Percentiles rank a stretch among this genome's conserved stretches.
phyloP scores from a whole-genome alignment of 2,888 invertebrate species.

The Acrocera orbiculus region DNA sequence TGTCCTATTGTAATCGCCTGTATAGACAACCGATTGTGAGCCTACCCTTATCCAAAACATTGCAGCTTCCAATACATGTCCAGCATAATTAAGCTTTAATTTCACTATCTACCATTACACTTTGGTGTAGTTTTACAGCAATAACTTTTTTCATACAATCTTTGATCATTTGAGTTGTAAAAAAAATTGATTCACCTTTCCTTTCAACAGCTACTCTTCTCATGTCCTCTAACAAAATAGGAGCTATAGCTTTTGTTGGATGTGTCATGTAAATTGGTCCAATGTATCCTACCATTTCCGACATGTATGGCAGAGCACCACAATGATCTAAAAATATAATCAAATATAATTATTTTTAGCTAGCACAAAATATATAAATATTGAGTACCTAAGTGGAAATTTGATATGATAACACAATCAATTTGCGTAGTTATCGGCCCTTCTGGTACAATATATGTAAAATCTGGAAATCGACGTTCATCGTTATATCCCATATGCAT shows the following conservation, averaged over 20 bases:
- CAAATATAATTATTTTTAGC: background rate
- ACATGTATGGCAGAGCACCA: conserved; percentile 84
- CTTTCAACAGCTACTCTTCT: conserved; percentile 89
- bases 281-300: conserved; percentile 94
- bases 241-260: conserved; percentile 98
- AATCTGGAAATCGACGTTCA: conserved; percentile 93
- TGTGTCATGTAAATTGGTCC: conserved; percentile 99
- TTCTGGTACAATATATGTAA: conserved; percentile 80
- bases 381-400: conserved; percentile 65
- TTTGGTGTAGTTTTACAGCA: conserved; percentile 89
- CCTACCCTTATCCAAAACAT: conserved; percentile 97
- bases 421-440: conserved; percentile 87
- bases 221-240: conserved; percentile 88
- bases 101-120: conserved; percentile 92
- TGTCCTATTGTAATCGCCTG: conserved; percentile 99
- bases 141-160: conserved; percentile 98
- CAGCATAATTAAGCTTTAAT: conserved; percentile 99
- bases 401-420: conserved; percentile 95
- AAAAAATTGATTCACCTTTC: conserved; percentile 88
- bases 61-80: conserved; percentile 96
- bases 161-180: conserved; percentile 97
- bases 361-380: background rate
- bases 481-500: conserved; percentile 99
- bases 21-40: conserved; percentile 94
- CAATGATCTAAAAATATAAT: conserved; percentile 54